These are phyloP conservation scores for Yasuhikotakia modesta DNA, from an alignment of 2,797 vertebrate genomes.

Conservation along the genomic window DNA sequence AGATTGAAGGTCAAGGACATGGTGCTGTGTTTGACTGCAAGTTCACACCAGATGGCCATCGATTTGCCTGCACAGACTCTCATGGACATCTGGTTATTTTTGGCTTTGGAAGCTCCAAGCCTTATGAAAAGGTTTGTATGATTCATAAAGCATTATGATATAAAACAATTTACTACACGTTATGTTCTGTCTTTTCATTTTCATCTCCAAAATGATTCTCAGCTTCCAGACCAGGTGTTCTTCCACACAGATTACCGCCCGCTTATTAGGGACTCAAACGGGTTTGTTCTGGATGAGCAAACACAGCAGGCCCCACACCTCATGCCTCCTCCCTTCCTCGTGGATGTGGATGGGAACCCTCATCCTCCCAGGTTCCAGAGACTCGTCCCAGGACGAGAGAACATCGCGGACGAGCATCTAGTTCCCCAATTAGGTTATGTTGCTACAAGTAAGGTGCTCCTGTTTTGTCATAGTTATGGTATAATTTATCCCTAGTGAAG, in stretches of 20 bases:
- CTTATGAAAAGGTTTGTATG: slow-evolving; percentile 88
- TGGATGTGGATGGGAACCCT: slow-evolving; percentile 97
- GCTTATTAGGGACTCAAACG: slow-evolving; percentile 90
- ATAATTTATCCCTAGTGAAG: neutral
- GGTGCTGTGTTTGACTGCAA: slow-evolving; percentile 98
- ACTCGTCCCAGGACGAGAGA: slow-evolving; percentile 94
- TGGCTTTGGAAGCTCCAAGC: slow-evolving; percentile 91
- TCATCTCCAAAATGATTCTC: slow-evolving; percentile 46
- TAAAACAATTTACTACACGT: neutral
- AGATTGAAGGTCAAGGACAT: slow-evolving; percentile 97
- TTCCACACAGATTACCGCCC: slow-evolving; percentile 98
- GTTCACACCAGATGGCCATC: slow-evolving; percentile 93
- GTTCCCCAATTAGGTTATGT: slow-evolving; percentile 96
- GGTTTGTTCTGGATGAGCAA: slow-evolving; percentile 95
- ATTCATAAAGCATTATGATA: neutral
- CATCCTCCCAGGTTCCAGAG: slow-evolving; percentile 92
- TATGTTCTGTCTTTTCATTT: neutral
- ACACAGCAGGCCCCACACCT: slow-evolving; percentile 98
- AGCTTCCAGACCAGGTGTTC: slow-evolving; percentile 99
- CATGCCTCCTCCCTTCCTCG: slow-evolving; percentile 98
- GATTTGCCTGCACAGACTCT: slow-evolving; percentile 95
- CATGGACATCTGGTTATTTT: slow-evolving; percentile 95
- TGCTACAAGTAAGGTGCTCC: slow-evolving; percentile 87
- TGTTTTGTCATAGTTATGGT: neutral
- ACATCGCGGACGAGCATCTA: slow-evolving; percentile 90